phyloP scores from a whole-genome alignment of 1,140 invertebrate species.

The Drosophila pallidifrons region DNA sequence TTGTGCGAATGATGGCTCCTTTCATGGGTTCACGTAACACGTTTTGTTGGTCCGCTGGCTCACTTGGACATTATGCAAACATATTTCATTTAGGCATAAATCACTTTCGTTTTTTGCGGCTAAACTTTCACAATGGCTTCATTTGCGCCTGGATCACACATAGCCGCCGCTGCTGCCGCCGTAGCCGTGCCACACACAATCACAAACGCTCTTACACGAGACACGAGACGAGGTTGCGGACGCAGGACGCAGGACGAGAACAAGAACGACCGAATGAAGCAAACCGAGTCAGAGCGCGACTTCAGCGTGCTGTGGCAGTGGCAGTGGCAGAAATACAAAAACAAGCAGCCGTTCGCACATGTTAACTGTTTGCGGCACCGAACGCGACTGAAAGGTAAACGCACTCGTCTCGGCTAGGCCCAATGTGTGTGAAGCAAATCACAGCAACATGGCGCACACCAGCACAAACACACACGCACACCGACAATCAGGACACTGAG shows the following conservation, averaged over 20 bases:
- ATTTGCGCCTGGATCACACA: slow-evolving; percentile 58
- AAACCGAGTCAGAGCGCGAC: slow-evolving; percentile 25
- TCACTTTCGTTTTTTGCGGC: slow-evolving; percentile 76
- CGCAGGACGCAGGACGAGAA: slow-evolving; percentile 25
- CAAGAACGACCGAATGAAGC: slow-evolving; percentile 5
- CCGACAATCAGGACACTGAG: slow-evolving; percentile 10
- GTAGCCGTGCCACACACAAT: not conserved
- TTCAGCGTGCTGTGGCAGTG: slow-evolving; percentile 33
- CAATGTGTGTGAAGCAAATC: slow-evolving; percentile 68
- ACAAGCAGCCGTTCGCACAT: slow-evolving; percentile 65
- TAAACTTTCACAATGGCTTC: slow-evolving; percentile 70
- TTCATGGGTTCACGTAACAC: slow-evolving; percentile 7
- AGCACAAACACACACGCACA: slow-evolving; percentile 21
- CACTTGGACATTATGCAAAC: slow-evolving; percentile 57
- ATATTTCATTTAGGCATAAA: slow-evolving; percentile 77
- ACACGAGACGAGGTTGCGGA: slow-evolving; percentile 34
- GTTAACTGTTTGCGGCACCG: slow-evolving; percentile 79
- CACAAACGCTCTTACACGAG: slow-evolving; percentile 16
- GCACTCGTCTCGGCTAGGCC: slow-evolving; percentile 62
- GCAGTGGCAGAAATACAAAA: slow-evolving; percentile 20
- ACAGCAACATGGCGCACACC: slow-evolving; percentile 58
- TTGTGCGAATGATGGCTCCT: slow-evolving; percentile 15
- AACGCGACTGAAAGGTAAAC: slow-evolving; percentile 85
- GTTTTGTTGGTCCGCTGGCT: slow-evolving; percentile 15
- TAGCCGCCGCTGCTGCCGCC: not conserved